Evolutionary conservation across 2,888 invertebrate genomes (phyloP).

Genomic region (Altica lythri): DNA sequence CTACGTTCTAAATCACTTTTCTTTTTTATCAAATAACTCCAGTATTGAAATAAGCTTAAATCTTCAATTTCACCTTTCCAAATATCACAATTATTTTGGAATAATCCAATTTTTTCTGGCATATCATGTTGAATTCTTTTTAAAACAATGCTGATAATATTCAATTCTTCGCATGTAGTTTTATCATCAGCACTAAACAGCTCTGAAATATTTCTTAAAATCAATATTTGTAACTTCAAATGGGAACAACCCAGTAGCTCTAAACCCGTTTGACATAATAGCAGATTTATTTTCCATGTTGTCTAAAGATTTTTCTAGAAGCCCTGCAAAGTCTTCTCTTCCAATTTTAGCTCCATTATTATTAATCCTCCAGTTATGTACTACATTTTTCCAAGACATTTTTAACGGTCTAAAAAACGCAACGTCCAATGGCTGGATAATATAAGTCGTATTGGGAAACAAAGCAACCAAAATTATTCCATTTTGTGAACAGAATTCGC

Average conservation of each 20-base stretch:
- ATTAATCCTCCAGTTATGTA: not conserved
- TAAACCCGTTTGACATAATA: not conserved
- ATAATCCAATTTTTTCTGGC: too few species aligned
- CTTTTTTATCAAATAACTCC: not conserved
- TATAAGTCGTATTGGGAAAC: conserved; percentile 10
- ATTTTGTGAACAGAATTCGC: conserved; percentile 15
- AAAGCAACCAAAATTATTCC: conserved; percentile 17
- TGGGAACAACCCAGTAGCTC: too few species aligned
- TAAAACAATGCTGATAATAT: too few species aligned
- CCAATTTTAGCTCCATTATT: not conserved
- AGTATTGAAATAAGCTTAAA: conserved; percentile 1
- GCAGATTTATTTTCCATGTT: not conserved
- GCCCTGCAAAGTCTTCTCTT: not conserved
- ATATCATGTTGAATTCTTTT: too few species aligned
- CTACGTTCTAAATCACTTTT: not conserved
- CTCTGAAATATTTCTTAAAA: too few species aligned
- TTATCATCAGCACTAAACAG: too few species aligned
- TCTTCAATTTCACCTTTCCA: conserved; percentile 3
- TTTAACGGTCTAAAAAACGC: conserved; percentile 9
- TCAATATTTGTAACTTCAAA: too few species aligned
- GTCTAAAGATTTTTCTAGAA: not conserved
- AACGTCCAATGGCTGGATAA: conserved; percentile 14
- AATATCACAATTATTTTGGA: too few species aligned
- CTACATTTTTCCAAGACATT: conserved; percentile 5
- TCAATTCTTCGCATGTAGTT: too few species aligned